Base-by-base conservation (phyloP, 2,113 vertebrate genomes). In the Toxotes jaculatrix region DNA sequence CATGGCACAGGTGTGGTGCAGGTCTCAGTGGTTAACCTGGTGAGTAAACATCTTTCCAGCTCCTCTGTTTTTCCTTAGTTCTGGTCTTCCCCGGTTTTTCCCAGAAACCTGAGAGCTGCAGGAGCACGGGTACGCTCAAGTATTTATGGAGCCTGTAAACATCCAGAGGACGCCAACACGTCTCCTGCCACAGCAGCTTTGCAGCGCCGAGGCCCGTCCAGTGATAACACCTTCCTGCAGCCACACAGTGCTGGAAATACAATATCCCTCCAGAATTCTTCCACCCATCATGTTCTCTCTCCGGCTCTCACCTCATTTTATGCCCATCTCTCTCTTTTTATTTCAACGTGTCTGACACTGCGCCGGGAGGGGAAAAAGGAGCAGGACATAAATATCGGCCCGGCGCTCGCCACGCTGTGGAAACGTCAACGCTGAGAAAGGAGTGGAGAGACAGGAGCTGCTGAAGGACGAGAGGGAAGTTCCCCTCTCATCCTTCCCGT, bases 401-500 rank as follows among this genome's bases (percentile, higher is more conserved):
- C 7, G 81, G 70, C 27, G 43, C 55, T 86, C 67, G 65, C 88
- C 85, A 60, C 62, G 74, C 77, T 23, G 64, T 85, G 77, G 88
- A 91, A 93, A 91, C 62, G 64, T 91, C 87, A 91, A 80, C 86
- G 53, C 42, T 16, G 79, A 81, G 82, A 71, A 77, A 76, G 74
- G 10, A 83, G 68, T 40, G 84, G 71, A 82, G 77, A 71, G 83
- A 87, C 80, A 42, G 84, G 84, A 87, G 82, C 78, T 7, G 49
- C 74, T 81, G 87, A 73, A 79, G 79, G 77, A 83, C 57, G 74
- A 74, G 57, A 77, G 82, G 88, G 89, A 92, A 87, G 87, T 92
- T 88, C 88, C 91, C 79, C 55, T 87, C 77, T 88, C 74, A 85
- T 93, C 89, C 88, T 87, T 83, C 67, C 73, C 79, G 56, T 81